phyloP scores from a whole-genome alignment of 2,888 invertebrate species.

The Coelopa pilipes region DNA sequence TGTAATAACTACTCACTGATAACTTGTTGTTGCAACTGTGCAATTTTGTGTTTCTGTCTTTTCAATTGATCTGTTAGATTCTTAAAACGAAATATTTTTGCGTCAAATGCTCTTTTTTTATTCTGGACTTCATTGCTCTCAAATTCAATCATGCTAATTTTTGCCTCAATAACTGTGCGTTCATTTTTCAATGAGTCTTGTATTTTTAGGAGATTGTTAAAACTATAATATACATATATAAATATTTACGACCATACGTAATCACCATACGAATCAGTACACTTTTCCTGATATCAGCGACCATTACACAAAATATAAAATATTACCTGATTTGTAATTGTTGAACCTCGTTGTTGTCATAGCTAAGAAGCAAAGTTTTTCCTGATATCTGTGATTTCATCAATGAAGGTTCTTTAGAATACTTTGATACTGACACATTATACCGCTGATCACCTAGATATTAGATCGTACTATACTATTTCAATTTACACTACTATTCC shows the following conservation, averaged over 20 bases:
- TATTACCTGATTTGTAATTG: conserved; percentile 50
- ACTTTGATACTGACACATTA: conserved; percentile 72
- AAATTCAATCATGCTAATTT: conserved; percentile 55
- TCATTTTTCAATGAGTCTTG: conserved; percentile 53
- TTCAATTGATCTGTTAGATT: conserved; percentile 48
- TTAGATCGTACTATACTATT: not conserved
- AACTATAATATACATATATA: conserved; percentile 37
- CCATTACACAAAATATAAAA: too few species aligned
- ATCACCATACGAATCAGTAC: not conserved
- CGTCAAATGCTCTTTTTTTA: conserved; percentile 56
- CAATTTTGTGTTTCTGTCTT: conserved; percentile 46
- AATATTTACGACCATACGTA: not conserved
- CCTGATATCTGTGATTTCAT: conserved; percentile 70
- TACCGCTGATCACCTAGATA: conserved; percentile 71
- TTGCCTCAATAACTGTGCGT: conserved; percentile 50
- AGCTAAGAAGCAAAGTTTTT: conserved; percentile 70
- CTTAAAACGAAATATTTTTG: conserved; percentile 45
- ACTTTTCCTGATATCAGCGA: too few species aligned
- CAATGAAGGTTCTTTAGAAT: conserved; percentile 73
- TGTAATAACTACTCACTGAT: conserved; percentile 29
- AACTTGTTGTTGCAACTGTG: conserved; percentile 36
- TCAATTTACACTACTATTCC: not conserved
- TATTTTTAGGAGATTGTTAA: conserved; percentile 45
- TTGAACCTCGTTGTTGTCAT: conserved; percentile 70
- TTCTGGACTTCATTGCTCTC: conserved; percentile 53